Evolutionary conservation across 2,888 invertebrate genomes (phyloP), one percentile per base, ranked within the genome.

Genomic region (Zootermopsis nevadensis): DNA sequence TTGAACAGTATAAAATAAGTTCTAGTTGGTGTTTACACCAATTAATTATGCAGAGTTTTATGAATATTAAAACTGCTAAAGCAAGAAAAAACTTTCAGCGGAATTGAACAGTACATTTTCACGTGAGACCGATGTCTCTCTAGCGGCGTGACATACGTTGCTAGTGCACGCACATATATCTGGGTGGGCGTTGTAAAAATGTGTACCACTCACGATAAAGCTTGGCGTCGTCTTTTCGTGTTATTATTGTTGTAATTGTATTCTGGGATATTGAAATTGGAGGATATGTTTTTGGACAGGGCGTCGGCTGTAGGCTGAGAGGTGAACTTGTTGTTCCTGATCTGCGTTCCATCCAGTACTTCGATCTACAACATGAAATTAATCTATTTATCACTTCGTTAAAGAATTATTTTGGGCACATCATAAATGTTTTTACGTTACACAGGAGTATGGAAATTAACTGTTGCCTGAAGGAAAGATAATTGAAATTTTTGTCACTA

Each of bases 31-130:
- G 35, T 42, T 74, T 42, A 42, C 38, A 22, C 22, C 69, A 24
- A 42, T 74, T 30, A 74, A 74, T 74, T 74, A 74, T 74, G 38
- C 33, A 38, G 38, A 38, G 38, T 74, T 74, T 74, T 74, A 74
- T 74, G 35, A 74, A 74, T 74, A 74, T 74, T 74, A 74, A 74
- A 42, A 24, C n/a, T 42, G 74, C 38, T 8, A 60, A 27, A 79
- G 79, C 79, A 79, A 79, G 79, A 79, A 60, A 79, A 79, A 55
- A 79, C 79, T 79, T 66, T 79, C 79, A 79, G 35, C 79, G 66
- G 60, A 66, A 79, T 79, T 79, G 79, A 33, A 35, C 60, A 12
- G 38, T 35, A 66, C 60, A 66, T 79, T 79, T 42, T 38, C 38
- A 74, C 74, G 74, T 38, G 74, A 74, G 22, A 6, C 74, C 74